Evolutionary conservation across 2,888 invertebrate genomes (phyloP).

Genomic region (Andrena dorsata): DNA sequence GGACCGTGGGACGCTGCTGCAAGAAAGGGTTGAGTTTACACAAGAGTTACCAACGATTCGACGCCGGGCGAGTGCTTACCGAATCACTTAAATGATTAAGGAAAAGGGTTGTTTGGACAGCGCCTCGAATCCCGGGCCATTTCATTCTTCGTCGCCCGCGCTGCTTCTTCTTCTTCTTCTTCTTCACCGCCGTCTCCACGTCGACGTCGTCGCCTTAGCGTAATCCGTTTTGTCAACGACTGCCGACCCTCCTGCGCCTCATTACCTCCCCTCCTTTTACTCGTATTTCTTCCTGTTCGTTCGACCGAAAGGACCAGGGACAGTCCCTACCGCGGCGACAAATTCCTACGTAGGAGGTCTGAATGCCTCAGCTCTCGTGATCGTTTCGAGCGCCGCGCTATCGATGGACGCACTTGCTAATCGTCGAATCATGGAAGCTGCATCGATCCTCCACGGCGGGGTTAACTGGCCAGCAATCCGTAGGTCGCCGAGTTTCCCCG

Average conservation of each 20-base stretch:
- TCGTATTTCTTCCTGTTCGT: conserved; percentile 3
- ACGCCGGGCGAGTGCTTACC: conserved; percentile 81
- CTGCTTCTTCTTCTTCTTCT: conserved; percentile 57
- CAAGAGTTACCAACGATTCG: conserved; percentile 79
- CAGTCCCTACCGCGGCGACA: background rate
- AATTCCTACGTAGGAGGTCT: too few species aligned
- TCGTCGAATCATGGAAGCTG: too few species aligned
- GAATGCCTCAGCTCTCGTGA: too few species aligned
- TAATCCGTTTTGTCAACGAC: conserved; percentile 85
- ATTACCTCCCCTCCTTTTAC: conserved; percentile 75
- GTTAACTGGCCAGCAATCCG: background rate
- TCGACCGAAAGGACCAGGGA: background rate
- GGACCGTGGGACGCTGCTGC: conserved; percentile 65
- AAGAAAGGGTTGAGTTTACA: conserved; percentile 80
- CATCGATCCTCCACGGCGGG: too few species aligned
- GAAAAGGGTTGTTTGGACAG: conserved; percentile 85
- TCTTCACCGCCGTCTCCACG: conserved; percentile 44
- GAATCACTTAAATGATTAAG: conserved; percentile 85
- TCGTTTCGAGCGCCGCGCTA: too few species aligned
- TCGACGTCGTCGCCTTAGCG: conserved; percentile 71
- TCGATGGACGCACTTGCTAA: too few species aligned
- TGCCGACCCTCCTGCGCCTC: conserved; percentile 77
- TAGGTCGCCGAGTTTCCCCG: background rate
- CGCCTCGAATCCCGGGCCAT: conserved; percentile 78
- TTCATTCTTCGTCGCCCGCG: conserved; percentile 77